These are phyloP conservation scores for Tridacna gigas DNA, from an alignment of 2,888 invertebrate genomes.

Conservation along the genomic window DNA sequence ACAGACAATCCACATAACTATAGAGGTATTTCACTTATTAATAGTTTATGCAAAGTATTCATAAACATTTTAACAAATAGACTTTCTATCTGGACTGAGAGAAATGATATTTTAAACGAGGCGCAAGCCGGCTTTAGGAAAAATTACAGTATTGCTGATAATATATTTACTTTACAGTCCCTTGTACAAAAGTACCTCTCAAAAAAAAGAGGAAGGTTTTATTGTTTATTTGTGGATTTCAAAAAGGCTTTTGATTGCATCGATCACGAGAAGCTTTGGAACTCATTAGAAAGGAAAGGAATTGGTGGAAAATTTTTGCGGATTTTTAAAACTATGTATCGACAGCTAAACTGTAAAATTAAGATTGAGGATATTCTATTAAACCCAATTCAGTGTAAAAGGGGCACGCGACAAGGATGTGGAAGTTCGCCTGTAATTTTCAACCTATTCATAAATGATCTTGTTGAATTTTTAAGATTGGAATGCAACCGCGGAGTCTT, in stretches of 20 bases:
- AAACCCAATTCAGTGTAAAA: not conserved
- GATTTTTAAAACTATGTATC: slow-evolving; percentile 20
- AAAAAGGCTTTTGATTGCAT: not conserved
- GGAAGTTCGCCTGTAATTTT: slow-evolving; percentile 9
- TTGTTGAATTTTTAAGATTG: no score
- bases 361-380: not conserved
- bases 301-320: not conserved
- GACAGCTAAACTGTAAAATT: not conserved
- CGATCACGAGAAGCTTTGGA: slow-evolving; percentile 2
- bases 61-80: not conserved
- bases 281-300: slow-evolving; percentile 12
- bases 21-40: slow-evolving; percentile 8
- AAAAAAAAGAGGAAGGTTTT: slow-evolving; percentile 13
- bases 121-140: slow-evolving; percentile 7
- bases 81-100: not conserved
- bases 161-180: slow-evolving; percentile 15
- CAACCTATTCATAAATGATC: no score
- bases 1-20: not conserved
- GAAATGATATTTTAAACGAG: not conserved
- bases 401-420: not conserved
- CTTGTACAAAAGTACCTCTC: slow-evolving; percentile 11
- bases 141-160: slow-evolving; percentile 4
- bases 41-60: slow-evolving; percentile 4
- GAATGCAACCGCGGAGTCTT: slow-evolving; percentile 10
- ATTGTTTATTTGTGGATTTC: slow-evolving; percentile 7